phyloP scores from a whole-genome alignment of 2,888 invertebrate species.

The Kryphioiulus occultus region DNA sequence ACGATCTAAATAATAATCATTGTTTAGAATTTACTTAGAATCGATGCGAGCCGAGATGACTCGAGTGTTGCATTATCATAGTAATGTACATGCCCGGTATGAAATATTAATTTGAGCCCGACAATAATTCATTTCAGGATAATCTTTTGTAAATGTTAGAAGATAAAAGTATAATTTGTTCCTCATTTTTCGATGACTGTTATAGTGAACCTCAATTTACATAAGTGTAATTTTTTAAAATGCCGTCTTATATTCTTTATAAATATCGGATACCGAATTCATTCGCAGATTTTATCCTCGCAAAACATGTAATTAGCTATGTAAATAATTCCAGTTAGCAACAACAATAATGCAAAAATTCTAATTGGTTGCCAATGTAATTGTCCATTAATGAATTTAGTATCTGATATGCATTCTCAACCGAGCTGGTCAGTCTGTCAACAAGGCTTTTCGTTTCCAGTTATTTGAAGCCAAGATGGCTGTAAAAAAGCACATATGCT shows the following conservation, averaged over 20 bases:
- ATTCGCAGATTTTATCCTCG: neutral
- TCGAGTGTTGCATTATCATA: neutral
- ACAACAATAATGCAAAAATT: neutral
- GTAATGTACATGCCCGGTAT: neutral
- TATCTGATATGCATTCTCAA: neutral
- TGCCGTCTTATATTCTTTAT: neutral
- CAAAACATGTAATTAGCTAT: neutral
- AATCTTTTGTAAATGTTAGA: slow-evolving; percentile 25
- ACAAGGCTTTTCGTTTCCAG: no score
- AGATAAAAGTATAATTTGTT: neutral
- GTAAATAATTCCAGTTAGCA: neutral
- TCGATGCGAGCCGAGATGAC: neutral
- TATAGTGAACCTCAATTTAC: neutral
- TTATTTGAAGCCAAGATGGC: no score
- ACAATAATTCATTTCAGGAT: neutral
- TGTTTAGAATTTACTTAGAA: neutral
- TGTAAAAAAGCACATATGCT: no score
- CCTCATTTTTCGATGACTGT: neutral
- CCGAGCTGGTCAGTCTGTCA: no score
- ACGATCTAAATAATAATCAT: neutral
- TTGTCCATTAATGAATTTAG: neutral
- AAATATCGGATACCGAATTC: slow-evolving; percentile 2
- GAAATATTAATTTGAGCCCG: neutral
- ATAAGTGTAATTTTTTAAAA: neutral
- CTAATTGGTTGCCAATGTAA: neutral